Conservation (phyloP, 2,888 invertebrate species). For the Lasioglossum malachurum region DNA sequence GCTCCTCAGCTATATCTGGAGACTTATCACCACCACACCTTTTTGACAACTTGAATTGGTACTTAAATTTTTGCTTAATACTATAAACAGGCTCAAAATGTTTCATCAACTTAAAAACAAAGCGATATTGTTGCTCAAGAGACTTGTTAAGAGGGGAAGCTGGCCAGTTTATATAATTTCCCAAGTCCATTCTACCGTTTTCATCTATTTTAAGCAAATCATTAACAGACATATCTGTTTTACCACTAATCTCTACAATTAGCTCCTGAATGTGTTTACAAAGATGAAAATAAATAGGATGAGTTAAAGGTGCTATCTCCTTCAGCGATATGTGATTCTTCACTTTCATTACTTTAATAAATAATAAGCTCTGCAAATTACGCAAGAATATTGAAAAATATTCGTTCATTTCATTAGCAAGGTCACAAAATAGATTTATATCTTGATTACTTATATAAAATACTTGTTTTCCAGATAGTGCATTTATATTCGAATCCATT, state of each 20-base stretch:
- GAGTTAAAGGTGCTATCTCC: background rate
- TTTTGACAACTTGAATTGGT: background rate
- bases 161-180: background rate
- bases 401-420: background rate
- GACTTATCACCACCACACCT: background rate
- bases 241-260: background rate
- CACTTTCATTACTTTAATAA: background rate
- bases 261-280: background rate
- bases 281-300: background rate
- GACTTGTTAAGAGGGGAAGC: background rate
- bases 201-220: background rate
- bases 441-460: background rate
- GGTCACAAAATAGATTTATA: background rate
- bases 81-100: background rate
- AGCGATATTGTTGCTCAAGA: background rate
- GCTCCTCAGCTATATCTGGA: background rate
- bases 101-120: background rate
- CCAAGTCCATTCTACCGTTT: background rate
- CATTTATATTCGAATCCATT: too few species aligned
- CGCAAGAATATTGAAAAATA: background rate
- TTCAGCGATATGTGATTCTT: background rate
- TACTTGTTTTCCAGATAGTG: background rate
- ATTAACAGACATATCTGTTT: background rate
- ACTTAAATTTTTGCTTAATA: background rate
- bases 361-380: background rate